Base-by-base conservation (phyloP, 2,888 invertebrate genomes). In the Formica aserva region DNA sequence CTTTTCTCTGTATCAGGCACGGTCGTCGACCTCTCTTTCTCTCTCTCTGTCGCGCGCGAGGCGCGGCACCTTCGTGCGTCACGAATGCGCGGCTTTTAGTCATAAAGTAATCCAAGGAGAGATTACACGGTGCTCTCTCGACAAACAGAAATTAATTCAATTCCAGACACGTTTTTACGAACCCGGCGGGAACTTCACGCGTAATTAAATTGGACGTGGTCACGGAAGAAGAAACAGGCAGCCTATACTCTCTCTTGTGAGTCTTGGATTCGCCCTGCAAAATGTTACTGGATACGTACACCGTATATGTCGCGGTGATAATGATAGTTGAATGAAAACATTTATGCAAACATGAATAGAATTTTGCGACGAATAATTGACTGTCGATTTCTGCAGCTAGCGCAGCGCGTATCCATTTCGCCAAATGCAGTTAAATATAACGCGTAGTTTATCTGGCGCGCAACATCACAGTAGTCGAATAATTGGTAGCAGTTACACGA, bases 81-180 rank as follows among this genome's bases (percentile, higher is more conserved):
- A 80, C 78, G 78, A 80, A 80, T 80, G 72, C 78, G 72, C 78
- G 32, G 78, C 78, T 80, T 80, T 80, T 80, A 80, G 78, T 80
- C 78, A 80, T 80, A 80, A 71, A 80, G 60, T 80, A 80, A 80
- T 71, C 60, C 60, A 41, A 60, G 29, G 32, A 52, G 45, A 72
- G 84, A 84, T 80, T 80, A 80, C 78, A 80, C 78, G 60, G 32
- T 71, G 78, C 78, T 80, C 78, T 80, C 78, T 80, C 78, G 78
- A 80, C 78, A 80, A 80, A 80, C 72, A 80, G 45, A 80, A 71
- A 60, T 80, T 80, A 80, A 80, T 80, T 80, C 78, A 80, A 80
- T 80, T 80, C 72, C 45, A 45, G 78, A 80, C 78, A 72, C 72
- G 78, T 80, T 80, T 80, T 80, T 80, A 72, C 72, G 45, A 41